Evolutionary conservation across 2,797 vertebrate species (phyloP).

Genomic region (Poecilia picta): DNA sequence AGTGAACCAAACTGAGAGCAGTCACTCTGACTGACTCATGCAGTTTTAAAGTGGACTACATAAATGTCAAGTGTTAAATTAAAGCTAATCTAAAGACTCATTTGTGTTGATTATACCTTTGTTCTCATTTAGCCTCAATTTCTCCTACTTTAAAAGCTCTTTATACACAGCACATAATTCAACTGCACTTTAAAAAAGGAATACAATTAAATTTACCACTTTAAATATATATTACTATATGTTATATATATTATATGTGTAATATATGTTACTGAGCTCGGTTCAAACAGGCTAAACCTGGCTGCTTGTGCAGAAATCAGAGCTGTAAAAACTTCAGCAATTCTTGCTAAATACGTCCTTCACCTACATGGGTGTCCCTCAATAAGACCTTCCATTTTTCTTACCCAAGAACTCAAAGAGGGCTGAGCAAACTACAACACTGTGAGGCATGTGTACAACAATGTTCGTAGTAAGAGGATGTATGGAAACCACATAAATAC

Average conservation of each 20-base stretch:
- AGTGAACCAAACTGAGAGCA: constrained; percentile 17
- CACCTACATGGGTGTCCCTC: background rate
- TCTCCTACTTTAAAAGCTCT: background rate
- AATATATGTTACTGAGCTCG: background rate
- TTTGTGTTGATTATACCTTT: constrained; percentile 8
- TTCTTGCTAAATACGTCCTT: background rate
- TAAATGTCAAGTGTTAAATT: constrained; percentile 13
- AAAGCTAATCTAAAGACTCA: constrained; percentile 9
- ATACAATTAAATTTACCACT: constrained; percentile 1
- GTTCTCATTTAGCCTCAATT: background rate
- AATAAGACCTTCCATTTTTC: background rate
- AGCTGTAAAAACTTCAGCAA: background rate
- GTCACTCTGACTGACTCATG: constrained; percentile 3
- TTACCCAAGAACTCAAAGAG: background rate
- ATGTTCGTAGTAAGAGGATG: background rate
- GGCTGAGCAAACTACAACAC: background rate
- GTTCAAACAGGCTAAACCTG: background rate
- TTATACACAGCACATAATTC: background rate
- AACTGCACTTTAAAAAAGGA: constrained; percentile 6
- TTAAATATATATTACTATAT: background rate
- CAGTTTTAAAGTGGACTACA: background rate
- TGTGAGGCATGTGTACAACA: background rate
- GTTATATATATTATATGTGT: too few relatives aligned
- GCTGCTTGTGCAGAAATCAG: background rate
- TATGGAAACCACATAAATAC: background rate